Evolutionary conservation across 2,113 vertebrate genomes (phyloP).

Genomic region (Galbula dea): DNA sequence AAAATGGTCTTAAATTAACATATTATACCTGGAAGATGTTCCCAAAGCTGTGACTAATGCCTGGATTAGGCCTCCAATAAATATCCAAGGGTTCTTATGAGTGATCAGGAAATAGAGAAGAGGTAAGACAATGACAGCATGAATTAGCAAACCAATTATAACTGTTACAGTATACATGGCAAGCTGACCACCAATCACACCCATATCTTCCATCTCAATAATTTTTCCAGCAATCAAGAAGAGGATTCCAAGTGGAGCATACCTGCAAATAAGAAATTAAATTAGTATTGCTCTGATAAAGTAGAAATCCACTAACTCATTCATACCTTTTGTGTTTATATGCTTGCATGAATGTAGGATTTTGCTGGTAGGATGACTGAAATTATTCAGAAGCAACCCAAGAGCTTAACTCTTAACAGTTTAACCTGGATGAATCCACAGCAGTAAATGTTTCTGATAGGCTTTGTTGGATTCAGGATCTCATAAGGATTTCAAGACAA

Average conservation of each 20-base stretch:
- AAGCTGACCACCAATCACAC: constrained; percentile 92
- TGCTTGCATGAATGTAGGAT: not conserved
- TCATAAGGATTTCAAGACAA: not conserved
- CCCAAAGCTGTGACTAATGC: constrained; percentile 93
- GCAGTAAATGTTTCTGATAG: not conserved
- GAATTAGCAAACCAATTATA: constrained; percentile 90
- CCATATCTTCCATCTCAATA: constrained; percentile 98
- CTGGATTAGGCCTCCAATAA: constrained; percentile 93
- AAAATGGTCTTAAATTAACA: not conserved
- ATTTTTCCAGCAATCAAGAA: constrained; percentile 98
- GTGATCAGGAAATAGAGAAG: constrained; percentile 92
- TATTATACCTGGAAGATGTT: constrained; percentile 90
- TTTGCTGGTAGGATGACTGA: not conserved
- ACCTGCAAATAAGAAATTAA: constrained; percentile 74
- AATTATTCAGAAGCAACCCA: not conserved
- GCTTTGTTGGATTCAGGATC: not conserved
- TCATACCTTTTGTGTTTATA: not conserved
- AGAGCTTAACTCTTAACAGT: not conserved
- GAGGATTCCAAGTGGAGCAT: constrained; percentile 92
- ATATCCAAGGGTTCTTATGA: constrained; percentile 91
- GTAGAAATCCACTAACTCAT: too few relatives aligned
- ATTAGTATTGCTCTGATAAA: not conserved
- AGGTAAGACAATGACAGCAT: constrained; percentile 89
- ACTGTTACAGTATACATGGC: constrained; percentile 97
- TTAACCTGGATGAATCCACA: not conserved